Evolutionary conservation across 2,113 vertebrate species (phyloP).

Genomic region (Calidris pygmaea): DNA sequence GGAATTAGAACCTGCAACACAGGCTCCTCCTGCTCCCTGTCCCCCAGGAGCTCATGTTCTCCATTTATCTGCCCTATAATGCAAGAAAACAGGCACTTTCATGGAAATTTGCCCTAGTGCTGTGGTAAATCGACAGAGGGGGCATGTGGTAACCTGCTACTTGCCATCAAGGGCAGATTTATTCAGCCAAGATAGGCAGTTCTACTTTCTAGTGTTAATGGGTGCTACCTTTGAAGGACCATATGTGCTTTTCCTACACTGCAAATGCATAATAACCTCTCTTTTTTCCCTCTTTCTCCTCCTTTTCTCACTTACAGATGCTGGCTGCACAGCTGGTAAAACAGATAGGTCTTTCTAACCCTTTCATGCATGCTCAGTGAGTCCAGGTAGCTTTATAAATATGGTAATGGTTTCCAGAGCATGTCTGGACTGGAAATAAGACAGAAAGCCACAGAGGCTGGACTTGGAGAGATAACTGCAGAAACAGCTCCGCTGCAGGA

Average conservation of each 20-base stretch:
- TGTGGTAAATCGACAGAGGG: neutral
- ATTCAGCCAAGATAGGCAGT: neutral
- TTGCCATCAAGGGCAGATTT: neutral
- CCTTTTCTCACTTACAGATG: constrained; percentile 18
- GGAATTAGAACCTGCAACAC: constrained; percentile 1
- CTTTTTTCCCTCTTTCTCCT: neutral
- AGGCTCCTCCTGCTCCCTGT: neutral
- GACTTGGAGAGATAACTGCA: constrained; percentile 68
- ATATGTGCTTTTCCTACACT: neutral
- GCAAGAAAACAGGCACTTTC: neutral
- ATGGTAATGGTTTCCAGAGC: constrained; percentile 75
- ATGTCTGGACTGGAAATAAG: constrained; percentile 72
- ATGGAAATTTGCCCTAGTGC: neutral
- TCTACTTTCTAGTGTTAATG: neutral
- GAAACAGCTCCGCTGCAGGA: constrained; percentile 44
- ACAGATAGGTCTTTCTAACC: constrained; percentile 75
- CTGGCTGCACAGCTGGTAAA: constrained; percentile 70
- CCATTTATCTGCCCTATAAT: neutral
- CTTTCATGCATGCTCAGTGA: constrained; percentile 68
- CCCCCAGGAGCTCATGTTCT: neutral
- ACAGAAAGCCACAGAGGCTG: constrained; percentile 40
- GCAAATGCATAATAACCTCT: neutral
- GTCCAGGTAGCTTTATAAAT: constrained; percentile 79
- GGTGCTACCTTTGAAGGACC: neutral
- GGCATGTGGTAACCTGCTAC: neutral